Evolutionary conservation across 2,113 vertebrate species (phyloP).

Genomic region (Dicaeum eximium): DNA sequence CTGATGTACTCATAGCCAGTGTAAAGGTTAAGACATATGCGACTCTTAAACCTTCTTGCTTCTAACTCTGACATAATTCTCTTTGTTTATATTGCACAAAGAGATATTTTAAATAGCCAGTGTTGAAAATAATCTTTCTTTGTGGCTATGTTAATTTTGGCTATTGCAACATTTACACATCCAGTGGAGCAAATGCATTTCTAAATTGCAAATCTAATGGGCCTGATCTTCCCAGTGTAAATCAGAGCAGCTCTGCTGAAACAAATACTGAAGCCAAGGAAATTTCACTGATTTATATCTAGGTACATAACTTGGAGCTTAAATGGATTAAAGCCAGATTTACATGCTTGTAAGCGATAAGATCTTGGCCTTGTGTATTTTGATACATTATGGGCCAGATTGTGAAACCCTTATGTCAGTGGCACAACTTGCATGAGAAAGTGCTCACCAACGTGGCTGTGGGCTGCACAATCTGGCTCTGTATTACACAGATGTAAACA

Average conservation of each 20-base stretch:
- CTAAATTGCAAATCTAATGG: constrained; percentile 45
- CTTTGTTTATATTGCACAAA: constrained; percentile 4
- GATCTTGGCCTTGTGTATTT: constrained; percentile 30
- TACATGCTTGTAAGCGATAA: constrained; percentile 40
- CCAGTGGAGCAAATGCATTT: constrained; percentile 26
- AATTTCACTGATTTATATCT: constrained; percentile 51
- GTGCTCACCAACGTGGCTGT: not conserved
- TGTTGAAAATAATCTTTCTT: constrained; percentile 28
- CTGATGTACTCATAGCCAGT: constrained; percentile 81
- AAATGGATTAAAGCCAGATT: constrained; percentile 45
- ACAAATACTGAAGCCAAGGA: not conserved
- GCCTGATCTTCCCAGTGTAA: constrained; percentile 7
- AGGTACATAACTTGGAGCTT: constrained; percentile 8
- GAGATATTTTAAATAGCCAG: not conserved
- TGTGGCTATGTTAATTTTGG: constrained; percentile 24
- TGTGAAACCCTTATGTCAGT: constrained; percentile 18
- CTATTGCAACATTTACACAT: not conserved
- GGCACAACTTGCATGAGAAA: constrained; percentile 34
- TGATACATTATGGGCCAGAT: constrained; percentile 41
- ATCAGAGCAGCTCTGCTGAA: constrained; percentile 26
- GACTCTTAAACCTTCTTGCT: constrained; percentile 74
- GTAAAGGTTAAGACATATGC: constrained; percentile 89
- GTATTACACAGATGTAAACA: constrained; percentile 38
- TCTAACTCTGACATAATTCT: constrained; percentile 28
- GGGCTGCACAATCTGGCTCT: constrained; percentile 42